Evolutionary conservation across 2,888 invertebrate genomes (phyloP).

Genomic region (Prionchulus punctatus): DNA sequence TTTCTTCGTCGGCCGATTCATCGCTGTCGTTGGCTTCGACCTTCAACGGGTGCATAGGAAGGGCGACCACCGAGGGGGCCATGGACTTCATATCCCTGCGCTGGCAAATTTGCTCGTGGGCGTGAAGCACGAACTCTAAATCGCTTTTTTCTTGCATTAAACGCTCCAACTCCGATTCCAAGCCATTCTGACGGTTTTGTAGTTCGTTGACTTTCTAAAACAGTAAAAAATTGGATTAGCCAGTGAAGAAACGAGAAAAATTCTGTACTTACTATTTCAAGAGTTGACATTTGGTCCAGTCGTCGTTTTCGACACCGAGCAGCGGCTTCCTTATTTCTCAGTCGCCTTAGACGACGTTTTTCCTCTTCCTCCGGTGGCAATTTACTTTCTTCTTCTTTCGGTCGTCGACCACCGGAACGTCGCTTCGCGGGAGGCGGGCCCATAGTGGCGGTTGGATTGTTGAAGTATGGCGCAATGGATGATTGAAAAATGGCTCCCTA

Average conservation of each 20-base stretch:
- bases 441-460: too few relatives aligned
- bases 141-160: not conserved
- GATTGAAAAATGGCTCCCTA: too few relatives aligned
- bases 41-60: too few relatives aligned
- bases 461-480: too few relatives aligned
- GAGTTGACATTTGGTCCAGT: slow-evolving; percentile 80
- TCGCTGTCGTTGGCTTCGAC: too few relatives aligned
- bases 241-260: too few relatives aligned
- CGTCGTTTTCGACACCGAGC: slow-evolving; percentile 88
- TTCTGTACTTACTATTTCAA: slow-evolving; percentile 55
- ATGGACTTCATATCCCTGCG: too few relatives aligned
- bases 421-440: not conserved
- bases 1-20: too few relatives aligned
- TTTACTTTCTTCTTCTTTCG: slow-evolving; percentile 15
- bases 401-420: not conserved
- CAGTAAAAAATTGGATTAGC: too few relatives aligned
- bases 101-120: not conserved
- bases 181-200: not conserved
- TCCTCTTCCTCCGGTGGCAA: slow-evolving; percentile 74
- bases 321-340: slow-evolving; percentile 90
- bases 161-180: slow-evolving; percentile 1
- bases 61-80: too few relatives aligned
- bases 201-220: slow-evolving; percentile 2
- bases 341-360: slow-evolving; percentile 63
- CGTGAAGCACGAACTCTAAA: not conserved